Evolutionary conservation across 1,140 invertebrate species (phyloP).

Genomic region (Whitmania pigra): DNA sequence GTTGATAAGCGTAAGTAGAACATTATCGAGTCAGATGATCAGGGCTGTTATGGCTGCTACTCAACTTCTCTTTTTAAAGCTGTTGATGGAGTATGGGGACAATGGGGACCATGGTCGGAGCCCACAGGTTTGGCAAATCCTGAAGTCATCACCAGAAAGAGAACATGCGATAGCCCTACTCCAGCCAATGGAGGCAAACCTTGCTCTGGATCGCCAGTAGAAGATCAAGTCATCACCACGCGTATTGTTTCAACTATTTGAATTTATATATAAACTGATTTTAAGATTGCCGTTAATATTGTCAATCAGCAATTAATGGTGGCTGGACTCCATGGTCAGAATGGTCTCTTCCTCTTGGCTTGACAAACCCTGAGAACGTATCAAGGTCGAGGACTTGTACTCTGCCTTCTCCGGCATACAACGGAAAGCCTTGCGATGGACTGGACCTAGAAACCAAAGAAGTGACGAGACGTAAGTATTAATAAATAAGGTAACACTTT

Average conservation of each 20-base stretch:
- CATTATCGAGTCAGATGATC: not conserved
- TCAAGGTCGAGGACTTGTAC: slow-evolving; percentile 37
- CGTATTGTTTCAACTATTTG: not conserved
- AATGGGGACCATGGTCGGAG: slow-evolving; percentile 16
- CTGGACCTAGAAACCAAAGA: not conserved
- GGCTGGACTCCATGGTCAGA: slow-evolving; percentile 50
- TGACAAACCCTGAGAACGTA: slow-evolving; percentile 47
- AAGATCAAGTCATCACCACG: not conserved
- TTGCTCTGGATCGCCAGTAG: slow-evolving; percentile 11
- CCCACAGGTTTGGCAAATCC: slow-evolving; percentile 10
- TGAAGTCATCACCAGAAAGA: slow-evolving; percentile 10
- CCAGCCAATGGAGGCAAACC: slow-evolving; percentile 17
- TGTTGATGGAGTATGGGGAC: slow-evolving; percentile 20
- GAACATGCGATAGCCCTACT: slow-evolving; percentile 22
- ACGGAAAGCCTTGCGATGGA: slow-evolving; percentile 33
- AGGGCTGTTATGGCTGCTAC: not conserved
- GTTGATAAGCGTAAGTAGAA: slow-evolving; percentile 1
- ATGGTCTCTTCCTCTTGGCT: slow-evolving; percentile 35
- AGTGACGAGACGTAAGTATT: not conserved
- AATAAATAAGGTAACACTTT: too few relatives aligned
- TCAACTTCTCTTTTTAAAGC: not conserved
- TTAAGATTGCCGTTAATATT: not conserved
- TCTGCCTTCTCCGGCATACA: slow-evolving; percentile 39
- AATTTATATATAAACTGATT: too few relatives aligned
- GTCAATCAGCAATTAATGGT: slow-evolving; percentile 29